Base-by-base conservation (phyloP, 2,888 invertebrate species). In the Cordylochernes scorpioides region DNA sequence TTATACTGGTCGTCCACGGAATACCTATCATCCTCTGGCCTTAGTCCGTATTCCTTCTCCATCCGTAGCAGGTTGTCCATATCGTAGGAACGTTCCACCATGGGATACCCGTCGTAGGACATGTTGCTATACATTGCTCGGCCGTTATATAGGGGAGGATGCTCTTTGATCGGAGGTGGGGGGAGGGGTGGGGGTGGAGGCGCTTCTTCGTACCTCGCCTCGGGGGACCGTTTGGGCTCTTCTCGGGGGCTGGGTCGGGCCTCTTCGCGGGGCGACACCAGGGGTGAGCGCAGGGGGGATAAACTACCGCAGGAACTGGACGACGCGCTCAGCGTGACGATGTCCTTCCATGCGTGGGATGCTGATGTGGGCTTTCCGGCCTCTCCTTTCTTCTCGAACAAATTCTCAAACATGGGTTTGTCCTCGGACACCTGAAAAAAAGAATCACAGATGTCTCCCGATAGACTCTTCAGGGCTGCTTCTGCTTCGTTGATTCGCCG, bases 401-500 rank as follows among this genome's bases (percentile, higher is more conserved):
- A 30, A 25, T 43, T 42, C 25, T 43, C 44, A 31, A 43, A 43
- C 25, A 41, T 9, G 59, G 63, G 7, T 62, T 63, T 25, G 13
- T 37, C 37, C 7, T 42, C 40, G 6, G 39, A 32, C 14, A 33
- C 35, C 5, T 34, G 35, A 27, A 28, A 26, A n/a, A 17, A 22
- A 7, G 29, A 29, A 17, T 32, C 35, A 5, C 69, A 67, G 71
- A 77, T 77, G 49, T 70, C 75, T n/a, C 75, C 75, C 0, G 78
- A 77, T n/a, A 82, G 57, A 9, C 72, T 72, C 50, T 75, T 73
- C 16, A 82, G 53, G 0, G 78, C 78, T 1, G 74, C 75, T 50
- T 80, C 78, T 3, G 82, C 78, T 52, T 82, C 80, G 27, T 73
- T 61, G 38, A 82, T 74, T 31, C 77, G 61, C 0, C 68, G 69